A percentile compares a stretch with the other conserved stretches of the same genome.
Evolutionary conservation across 2,888 invertebrate species (phyloP).

Genomic region (Heliconius ismenius): DNA sequence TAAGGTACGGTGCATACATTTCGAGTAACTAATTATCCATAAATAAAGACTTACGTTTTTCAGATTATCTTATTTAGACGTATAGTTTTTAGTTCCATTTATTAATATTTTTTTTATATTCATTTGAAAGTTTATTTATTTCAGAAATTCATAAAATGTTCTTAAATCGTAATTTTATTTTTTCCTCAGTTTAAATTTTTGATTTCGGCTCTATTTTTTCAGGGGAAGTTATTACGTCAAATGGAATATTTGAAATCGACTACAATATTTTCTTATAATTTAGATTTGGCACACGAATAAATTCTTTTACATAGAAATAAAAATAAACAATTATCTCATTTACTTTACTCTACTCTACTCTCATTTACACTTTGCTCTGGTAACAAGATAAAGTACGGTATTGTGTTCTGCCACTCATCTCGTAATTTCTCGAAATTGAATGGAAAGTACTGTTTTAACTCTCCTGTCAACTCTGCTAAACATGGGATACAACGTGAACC

Average conservation of each 20-base stretch:
- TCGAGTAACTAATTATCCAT: too few relatives aligned
- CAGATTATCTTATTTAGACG: too few relatives aligned
- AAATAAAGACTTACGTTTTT: too few relatives aligned
- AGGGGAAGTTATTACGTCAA: too few relatives aligned
- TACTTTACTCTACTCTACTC: background rate
- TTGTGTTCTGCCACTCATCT: background rate
- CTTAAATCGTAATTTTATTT: too few relatives aligned
- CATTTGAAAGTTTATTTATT: too few relatives aligned
- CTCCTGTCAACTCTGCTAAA: background rate
- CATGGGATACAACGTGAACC: background rate
- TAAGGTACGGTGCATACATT: constrained; percentile 14
- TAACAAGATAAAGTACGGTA: background rate
- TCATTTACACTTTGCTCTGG: background rate
- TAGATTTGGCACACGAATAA: background rate
- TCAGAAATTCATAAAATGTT: too few relatives aligned
- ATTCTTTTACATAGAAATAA: background rate
- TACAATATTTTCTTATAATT: background rate
- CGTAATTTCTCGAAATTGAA: background rate
- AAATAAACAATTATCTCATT: background rate
- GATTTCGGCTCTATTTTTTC: too few relatives aligned
- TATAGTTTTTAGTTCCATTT: too few relatives aligned
- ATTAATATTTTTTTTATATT: too few relatives aligned
- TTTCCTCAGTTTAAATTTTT: too few relatives aligned
- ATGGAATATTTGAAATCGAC: too few relatives aligned
- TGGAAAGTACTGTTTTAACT: background rate